Percentiles rank a stretch among this genome's conserved stretches.
Evolutionary conservation across 2,888 invertebrate genomes (phyloP).

Genomic region (Cataglyphis altisquamis): DNA sequence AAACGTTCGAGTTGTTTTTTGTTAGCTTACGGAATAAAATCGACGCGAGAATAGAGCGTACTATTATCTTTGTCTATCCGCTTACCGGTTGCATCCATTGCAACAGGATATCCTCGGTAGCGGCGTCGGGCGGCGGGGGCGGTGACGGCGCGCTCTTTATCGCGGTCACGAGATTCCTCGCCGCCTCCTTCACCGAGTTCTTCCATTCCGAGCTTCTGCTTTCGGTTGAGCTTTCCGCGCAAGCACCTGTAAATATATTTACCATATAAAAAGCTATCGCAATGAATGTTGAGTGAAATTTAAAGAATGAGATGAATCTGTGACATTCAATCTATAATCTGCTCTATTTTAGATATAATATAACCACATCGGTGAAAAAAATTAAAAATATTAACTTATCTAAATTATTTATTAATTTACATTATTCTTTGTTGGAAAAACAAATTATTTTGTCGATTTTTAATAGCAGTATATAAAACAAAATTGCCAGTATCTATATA

Average conservation of each 20-base stretch:
- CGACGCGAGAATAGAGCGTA: neutral
- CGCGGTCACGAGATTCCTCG: constrained; percentile 89
- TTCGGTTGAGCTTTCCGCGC: constrained; percentile 76
- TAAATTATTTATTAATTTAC: neutral
- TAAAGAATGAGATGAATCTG: neutral
- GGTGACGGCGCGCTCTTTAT: constrained; percentile 90
- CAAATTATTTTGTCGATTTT: neutral
- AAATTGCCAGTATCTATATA: neutral
- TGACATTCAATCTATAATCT: neutral
- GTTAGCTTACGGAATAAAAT: neutral
- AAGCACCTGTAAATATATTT: constrained; percentile 68
- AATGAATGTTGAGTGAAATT: neutral
- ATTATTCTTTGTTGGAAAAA: neutral
- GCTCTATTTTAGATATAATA: neutral
- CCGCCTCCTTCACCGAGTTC: constrained; percentile 87
- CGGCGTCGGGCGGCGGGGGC: constrained; percentile 90
- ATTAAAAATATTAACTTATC: no score
- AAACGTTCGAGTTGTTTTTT: neutral
- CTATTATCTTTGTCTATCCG: neutral
- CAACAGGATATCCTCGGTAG: constrained; percentile 89
- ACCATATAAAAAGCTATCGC: neutral
- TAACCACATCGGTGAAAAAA: neutral
- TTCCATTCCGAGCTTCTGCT: constrained; percentile 81
- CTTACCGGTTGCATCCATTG: constrained; percentile 89
- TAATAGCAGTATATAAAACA: neutral